Base-by-base conservation (phyloP, 1,140 invertebrate species). In the Pseudomyrmex gracilis region DNA sequence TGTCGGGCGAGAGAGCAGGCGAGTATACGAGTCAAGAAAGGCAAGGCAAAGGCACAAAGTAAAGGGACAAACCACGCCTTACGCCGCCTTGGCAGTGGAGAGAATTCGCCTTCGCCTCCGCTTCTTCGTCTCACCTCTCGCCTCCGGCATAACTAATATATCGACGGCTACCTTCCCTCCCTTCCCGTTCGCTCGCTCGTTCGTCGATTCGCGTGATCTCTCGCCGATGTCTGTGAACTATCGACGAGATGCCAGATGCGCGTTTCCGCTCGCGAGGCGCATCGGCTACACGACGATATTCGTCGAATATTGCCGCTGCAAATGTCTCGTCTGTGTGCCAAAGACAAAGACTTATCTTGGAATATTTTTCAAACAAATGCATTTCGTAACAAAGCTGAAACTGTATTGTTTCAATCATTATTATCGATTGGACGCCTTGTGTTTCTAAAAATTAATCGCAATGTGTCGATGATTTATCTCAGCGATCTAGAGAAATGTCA, bases 41-140 rank as follows among this genome's bases (percentile, higher is more conserved):
- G 80, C 58, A 87, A 80, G 34, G 86, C 87, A 80, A 84, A 86
- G 87, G 87, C 73, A 34, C 34, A 89, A 87, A 85, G 89, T 77
- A 88, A 90, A 90, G 85, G 87, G 87, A 89, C 78, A 85, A 84
- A 86, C 87, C 88, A 89, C 88, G 85, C 88, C 88, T 89, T 80
- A 73, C 71, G 53, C 84, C 87, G 82, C 85, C 87, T 89, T 89
- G 87, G 86, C 86, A 85, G 80, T 82, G 86, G 74, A 85, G 87
- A 77, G 80, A 80, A 80, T 78, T 85, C 78, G 85, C 85, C 73
- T 77, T 85, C 67, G 66, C 85, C 85, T 76, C 85, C 85, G 78
- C 85, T 86, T 87, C 85, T 76, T 83, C 85, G 85, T 55, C 85
- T 87, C 84, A 70, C 85, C 70, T 85, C 64, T 85, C 47, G 84